Evolutionary conservation across 1,140 invertebrate species (phyloP), one percentile per base, ranked within the genome.

Genomic region (Hesperophylax magnus): DNA sequence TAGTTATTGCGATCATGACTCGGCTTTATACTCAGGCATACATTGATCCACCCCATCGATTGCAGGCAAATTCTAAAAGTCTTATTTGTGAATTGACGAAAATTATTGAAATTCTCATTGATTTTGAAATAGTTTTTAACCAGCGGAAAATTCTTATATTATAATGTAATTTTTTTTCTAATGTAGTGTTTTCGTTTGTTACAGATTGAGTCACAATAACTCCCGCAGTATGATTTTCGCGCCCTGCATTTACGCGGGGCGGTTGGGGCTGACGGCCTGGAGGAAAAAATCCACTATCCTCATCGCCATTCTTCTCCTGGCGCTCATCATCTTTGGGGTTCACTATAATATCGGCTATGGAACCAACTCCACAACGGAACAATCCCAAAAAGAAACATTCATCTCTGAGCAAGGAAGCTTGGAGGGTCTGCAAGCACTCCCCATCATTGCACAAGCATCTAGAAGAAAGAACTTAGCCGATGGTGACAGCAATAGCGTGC

Each of bases 241-340:
- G 52, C 83, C 83, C 58, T 84, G 83, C 78, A 67, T 78, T 22
- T 84, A 79, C 80, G 80, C 75, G 24, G 83, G 83, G 52, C 83
- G 83, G 31, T 22, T 84, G 39, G 83, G 80, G 27, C 80, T 84
- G 1, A 84, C 83, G 22, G 80, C 80, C 27, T 84, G 83, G 83
- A 77, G 83, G 31, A 81, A 75, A 20, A 84, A 84, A 60, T 84
- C 83, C 47, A 82, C 83, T 31, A 74, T 84, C 83, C 77, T 84
- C n/a, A 80, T 84, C 8, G 80, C 65, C 47, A 47, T 78, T 0
- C 76, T 84, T 6, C 78, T 84, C 22, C 69, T 84, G 15, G 78
- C 79, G 0, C 61, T 84, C 58, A 80, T 84, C 3, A 76, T 84
- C 31, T 82, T 84, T 75, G 83, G 83, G 9, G 80, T 84, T 11